Evolutionary conservation across 2,797 vertebrate genomes (phyloP), one percentile per base, ranked within the genome.

Genomic region (Gouania willdenowi): DNA sequence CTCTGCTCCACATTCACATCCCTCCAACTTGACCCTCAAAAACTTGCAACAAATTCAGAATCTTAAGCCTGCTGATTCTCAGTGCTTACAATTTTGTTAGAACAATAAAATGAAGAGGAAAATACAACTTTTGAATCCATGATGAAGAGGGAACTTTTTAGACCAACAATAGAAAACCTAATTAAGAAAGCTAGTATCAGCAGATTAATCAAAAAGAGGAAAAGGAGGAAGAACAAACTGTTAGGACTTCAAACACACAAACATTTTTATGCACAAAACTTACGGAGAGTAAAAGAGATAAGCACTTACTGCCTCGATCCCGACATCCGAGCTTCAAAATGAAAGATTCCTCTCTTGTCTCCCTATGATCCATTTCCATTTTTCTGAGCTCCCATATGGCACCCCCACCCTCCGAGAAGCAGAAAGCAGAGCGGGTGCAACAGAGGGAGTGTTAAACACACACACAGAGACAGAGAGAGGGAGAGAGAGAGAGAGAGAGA

Each of bases 271-370:
- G n/a, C n/a, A n/a, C 24, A 37, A 4, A 74, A 69, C 48, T 67
- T 59, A 18, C 24, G 12, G 30, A 58, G 64, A 66, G 63, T 58
- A 17, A 48, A 40, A 49, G 23, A 65, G 43, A 76, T 65, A 20
- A 72, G 52, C 43, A 91, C 91, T 92, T 86, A 94, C 92, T 92
- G 66, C 55, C 56, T 10, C 88, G 83, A 87, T 85, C 80, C 79
- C 12, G 44, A 87, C 76, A 86, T 88, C 83, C 79, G 34, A 70
- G 60, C 37, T 70, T 47, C 44, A 75, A 81, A 89, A 83, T 72
- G 75, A 76, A 71, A 89, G 82, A 85, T 82, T 90, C 86, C 55
- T 71, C 82, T 85, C 71, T 70, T 57, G 57, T 69, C 69, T 65
- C 63, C 68, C 71, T 73, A 85, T 83, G 87, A 84, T 91, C 88